These are phyloP conservation scores for Sepioteuthis lessoniana DNA, from an alignment of 2,888 invertebrate species.

Conservation along the genomic window DNA sequence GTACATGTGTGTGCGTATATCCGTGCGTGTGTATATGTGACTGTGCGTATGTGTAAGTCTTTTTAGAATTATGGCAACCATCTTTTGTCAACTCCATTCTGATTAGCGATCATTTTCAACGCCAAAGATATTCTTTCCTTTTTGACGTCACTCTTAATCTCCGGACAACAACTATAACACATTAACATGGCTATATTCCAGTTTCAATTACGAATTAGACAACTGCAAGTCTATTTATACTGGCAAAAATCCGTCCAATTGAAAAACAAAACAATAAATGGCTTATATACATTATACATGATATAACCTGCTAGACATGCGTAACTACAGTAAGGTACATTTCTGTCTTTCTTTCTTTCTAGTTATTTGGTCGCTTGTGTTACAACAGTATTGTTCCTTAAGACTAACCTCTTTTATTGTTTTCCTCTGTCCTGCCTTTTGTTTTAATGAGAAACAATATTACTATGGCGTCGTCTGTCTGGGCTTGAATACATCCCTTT, in stretches of 20 bases:
- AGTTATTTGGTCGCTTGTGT: not conserved
- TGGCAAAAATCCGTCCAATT: not conserved
- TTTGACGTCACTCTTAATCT: not conserved
- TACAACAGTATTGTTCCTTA: not conserved
- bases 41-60: too few species aligned
- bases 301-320: not conserved
- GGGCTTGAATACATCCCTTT: not conserved
- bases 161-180: not conserved
- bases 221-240: not conserved
- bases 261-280: not conserved
- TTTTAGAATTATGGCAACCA: not conserved
- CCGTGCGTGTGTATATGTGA: too few species aligned
- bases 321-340: not conserved
- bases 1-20: too few species aligned
- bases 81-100: not conserved
- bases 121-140: not conserved
- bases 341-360: not conserved
- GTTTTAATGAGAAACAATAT: not conserved
- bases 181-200: not conserved
- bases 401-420: not conserved
- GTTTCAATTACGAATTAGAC: not conserved
- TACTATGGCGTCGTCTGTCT: not conserved
- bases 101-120: not conserved
- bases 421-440: not conserved
- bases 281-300: conserved; percentile 18